Evolutionary conservation across 1,140 invertebrate species (phyloP).

Genomic region (Lasioglossum albipes): DNA sequence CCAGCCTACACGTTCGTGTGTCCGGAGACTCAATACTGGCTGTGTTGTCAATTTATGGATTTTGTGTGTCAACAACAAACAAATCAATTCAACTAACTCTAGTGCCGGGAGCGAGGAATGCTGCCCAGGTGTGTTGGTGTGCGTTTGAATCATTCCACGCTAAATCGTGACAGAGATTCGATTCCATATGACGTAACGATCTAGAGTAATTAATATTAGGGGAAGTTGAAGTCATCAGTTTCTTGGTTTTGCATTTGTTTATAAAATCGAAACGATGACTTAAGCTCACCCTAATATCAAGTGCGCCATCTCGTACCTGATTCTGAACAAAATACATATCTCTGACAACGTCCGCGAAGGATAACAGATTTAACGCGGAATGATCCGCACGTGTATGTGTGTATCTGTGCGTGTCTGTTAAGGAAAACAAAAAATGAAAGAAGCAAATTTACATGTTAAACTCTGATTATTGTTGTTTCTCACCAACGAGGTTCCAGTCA

Average conservation of each 20-base stretch:
- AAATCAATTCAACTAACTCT: background rate
- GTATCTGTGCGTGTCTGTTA: constrained; percentile 36
- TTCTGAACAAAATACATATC: too few species aligned
- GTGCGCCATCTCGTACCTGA: too few species aligned
- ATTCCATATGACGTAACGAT: too few species aligned
- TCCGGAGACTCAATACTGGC: constrained; percentile 8
- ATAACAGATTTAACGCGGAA: too few species aligned
- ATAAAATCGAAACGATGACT: too few species aligned
- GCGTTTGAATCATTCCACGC: too few species aligned
- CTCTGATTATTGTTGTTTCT: constrained; percentile 76
- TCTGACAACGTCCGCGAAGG: too few species aligned
- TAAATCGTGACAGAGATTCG: too few species aligned
- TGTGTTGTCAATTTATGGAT: constrained; percentile 1
- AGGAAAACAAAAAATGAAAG: constrained; percentile 66
- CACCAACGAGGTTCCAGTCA: constrained; percentile 82
- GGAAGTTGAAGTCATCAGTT: too few species aligned
- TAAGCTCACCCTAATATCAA: too few species aligned
- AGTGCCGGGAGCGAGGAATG: constrained; percentile 14
- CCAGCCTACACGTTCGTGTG: constrained; percentile 14
- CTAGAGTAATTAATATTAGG: too few species aligned
- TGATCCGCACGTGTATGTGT: background rate
- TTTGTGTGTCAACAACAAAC: background rate
- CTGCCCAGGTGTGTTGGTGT: constrained; percentile 5
- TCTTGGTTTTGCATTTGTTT: too few species aligned
- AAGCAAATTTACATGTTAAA: constrained; percentile 70